Evolutionary conservation across 2,113 vertebrate genomes (phyloP).

Genomic region (Rousettus leschenaultii): DNA sequence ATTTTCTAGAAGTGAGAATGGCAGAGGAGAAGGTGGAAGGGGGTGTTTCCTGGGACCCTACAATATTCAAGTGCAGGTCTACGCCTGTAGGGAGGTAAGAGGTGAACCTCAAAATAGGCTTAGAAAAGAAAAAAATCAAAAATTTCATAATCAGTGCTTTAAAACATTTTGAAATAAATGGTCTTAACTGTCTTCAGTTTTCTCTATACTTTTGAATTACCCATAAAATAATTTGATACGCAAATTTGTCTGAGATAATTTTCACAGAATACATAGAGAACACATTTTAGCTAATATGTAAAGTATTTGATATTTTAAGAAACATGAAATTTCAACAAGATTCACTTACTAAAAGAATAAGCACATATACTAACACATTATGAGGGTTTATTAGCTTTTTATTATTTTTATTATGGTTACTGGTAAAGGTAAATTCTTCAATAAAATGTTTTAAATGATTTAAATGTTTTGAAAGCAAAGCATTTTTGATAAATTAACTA

Average conservation of each 20-base stretch:
- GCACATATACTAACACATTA: background rate
- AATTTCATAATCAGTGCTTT: background rate
- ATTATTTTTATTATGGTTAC: constrained; percentile 18
- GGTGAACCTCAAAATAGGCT: background rate
- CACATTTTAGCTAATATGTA: background rate
- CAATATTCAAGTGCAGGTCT: background rate
- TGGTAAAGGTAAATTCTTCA: background rate
- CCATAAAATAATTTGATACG: background rate
- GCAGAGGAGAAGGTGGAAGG: background rate
- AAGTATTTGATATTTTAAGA: constrained; percentile 13
- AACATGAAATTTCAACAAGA: background rate
- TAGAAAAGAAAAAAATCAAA: background rate
- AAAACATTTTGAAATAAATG: background rate
- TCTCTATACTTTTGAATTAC: background rate
- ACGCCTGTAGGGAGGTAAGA: background rate
- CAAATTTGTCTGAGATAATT: background rate
- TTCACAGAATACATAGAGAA: background rate
- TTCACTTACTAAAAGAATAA: background rate
- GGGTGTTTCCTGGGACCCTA: too few species aligned
- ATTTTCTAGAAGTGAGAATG: background rate
- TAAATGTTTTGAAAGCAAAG: constrained; percentile 29
- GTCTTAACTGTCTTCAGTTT: background rate
- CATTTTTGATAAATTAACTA: background rate
- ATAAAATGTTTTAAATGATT: constrained; percentile 31
- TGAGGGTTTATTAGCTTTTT: background rate